phyloP scores from a whole-genome alignment of 2,113 vertebrate species.

The Microcebus griseorufus region DNA sequence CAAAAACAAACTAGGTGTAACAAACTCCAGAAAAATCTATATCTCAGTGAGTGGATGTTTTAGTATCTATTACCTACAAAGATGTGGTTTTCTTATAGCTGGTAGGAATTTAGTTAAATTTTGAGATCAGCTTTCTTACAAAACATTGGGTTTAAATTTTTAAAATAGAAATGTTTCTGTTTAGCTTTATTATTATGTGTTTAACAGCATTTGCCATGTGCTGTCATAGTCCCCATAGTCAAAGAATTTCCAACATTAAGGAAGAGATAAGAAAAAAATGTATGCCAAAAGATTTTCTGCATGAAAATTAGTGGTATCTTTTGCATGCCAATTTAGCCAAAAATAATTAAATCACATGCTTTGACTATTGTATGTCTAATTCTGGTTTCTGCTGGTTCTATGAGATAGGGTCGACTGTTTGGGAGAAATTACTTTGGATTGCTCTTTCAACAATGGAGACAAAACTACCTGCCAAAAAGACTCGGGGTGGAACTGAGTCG shows the following conservation, averaged over 20 bases:
- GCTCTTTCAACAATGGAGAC: neutral
- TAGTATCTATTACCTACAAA: neutral
- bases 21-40: neutral
- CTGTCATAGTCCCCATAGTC: neutral
- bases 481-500: neutral
- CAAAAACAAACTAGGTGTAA: constrained; percentile 55
- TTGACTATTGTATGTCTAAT: neutral
- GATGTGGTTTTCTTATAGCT: neutral
- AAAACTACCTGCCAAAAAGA: neutral
- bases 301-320: neutral
- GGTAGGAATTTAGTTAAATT: neutral
- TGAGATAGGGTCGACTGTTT: neutral
- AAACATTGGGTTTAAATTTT: neutral
- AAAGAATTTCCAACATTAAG: neutral
- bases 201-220: neutral
- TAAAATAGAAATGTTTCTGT: neutral
- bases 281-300: neutral
- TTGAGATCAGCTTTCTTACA: constrained; percentile 16
- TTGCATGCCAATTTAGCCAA: neutral
- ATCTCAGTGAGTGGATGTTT: neutral
- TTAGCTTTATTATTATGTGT: neutral
- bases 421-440: neutral
- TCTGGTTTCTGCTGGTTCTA: neutral
- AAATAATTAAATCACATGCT: neutral
- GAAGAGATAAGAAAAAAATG: neutral